Conservation (phyloP, 2,113 vertebrate genomes). For the Pristiophorus japonicus region DNA sequence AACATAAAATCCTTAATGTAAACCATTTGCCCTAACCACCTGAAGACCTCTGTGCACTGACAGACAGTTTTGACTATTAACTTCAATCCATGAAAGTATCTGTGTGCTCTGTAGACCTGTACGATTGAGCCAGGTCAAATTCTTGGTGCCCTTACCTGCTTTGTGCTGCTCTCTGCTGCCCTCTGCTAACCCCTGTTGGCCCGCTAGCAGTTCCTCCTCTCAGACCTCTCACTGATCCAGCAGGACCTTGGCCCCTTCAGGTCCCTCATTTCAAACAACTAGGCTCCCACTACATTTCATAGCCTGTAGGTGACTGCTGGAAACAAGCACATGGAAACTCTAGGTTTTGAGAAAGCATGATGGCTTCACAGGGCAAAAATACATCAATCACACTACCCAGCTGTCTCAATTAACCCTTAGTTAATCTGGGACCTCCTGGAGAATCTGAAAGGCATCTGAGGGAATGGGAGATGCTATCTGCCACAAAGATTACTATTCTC, state of each 20-base stretch:
- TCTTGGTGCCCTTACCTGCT: constrained; percentile 59
- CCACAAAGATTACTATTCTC: constrained; percentile 85
- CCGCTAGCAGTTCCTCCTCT: constrained; percentile 43
- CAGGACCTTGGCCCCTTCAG: constrained; percentile 49
- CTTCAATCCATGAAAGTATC: not conserved
- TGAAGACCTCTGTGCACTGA: constrained; percentile 18
- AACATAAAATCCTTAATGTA: constrained; percentile 22
- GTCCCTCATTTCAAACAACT: constrained; percentile 53
- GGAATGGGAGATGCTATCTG: constrained; percentile 84
- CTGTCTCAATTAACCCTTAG: constrained; percentile 79
- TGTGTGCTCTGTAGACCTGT: constrained; percentile 43
- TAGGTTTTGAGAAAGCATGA: constrained; percentile 54
- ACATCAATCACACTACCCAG: constrained; percentile 61
- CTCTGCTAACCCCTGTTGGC: constrained; percentile 56
- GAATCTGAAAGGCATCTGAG: constrained; percentile 75
- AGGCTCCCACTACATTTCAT: constrained; percentile 50
- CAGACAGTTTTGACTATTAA: constrained; percentile 12
- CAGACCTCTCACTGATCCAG: constrained; percentile 44
- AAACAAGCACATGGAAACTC: constrained; percentile 41
- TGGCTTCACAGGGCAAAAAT: constrained; percentile 63
- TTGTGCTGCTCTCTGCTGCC: constrained; percentile 58
- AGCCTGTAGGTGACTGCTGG: constrained; percentile 49
- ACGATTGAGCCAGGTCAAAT: constrained; percentile 60
- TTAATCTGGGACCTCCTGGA: constrained; percentile 76
- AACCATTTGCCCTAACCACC: constrained; percentile 30